These are phyloP conservation scores for Andricus quercusramuli DNA, from an alignment of 2,888 invertebrate species.

Conservation along the genomic window DNA sequence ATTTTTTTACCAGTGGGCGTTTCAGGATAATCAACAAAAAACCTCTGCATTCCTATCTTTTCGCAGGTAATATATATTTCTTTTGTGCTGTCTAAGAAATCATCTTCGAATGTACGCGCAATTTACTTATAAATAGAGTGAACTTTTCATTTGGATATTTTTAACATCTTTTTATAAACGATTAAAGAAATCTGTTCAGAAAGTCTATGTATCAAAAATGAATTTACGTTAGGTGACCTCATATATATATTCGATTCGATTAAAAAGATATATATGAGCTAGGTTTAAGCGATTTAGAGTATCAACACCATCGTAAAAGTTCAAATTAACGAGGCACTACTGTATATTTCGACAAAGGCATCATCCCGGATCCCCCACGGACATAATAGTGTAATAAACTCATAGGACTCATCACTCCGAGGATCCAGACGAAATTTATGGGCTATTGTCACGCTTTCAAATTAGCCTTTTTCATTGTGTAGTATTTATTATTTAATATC, in stretches of 20 bases:
- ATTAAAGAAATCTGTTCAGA: neutral
- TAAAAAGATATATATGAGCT: constrained; percentile 10
- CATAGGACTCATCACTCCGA: constrained; percentile 11
- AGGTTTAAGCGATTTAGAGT: constrained; percentile 35
- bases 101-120: neutral
- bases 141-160: neutral
- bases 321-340: constrained; percentile 50
- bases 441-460: constrained; percentile 15
- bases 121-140: neutral
- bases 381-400: constrained; percentile 33
- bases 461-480: constrained; percentile 5
- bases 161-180: neutral
- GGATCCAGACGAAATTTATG: constrained; percentile 26
- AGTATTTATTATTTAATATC: neutral
- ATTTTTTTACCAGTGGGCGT: neutral
- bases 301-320: constrained; percentile 49
- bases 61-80: neutral
- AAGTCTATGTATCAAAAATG: neutral
- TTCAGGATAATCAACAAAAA: constrained; percentile 2
- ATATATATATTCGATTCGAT: neutral
- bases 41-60: neutral
- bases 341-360: constrained; percentile 45
- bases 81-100: neutral
- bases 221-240: neutral
- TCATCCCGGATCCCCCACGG: constrained; percentile 36